These are phyloP conservation scores for Acridotheres tristis DNA, from an alignment of 2,797 vertebrate species.

Conservation along the genomic window DNA sequence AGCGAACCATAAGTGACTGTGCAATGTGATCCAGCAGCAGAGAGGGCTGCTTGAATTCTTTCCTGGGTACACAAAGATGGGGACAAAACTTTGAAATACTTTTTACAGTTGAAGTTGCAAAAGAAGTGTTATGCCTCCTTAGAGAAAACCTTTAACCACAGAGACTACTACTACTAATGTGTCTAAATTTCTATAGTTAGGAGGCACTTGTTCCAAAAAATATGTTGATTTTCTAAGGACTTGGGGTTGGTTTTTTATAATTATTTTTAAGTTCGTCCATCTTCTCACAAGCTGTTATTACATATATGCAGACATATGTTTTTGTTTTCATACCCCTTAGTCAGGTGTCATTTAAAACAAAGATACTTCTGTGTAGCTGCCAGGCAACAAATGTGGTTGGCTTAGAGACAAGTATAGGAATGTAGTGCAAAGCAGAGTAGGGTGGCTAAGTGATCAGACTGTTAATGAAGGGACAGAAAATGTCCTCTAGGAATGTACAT, in stretches of 20 bases:
- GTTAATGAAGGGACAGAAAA: not conserved
- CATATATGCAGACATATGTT: fast-evolving
- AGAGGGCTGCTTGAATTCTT: not conserved
- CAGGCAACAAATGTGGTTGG: not conserved
- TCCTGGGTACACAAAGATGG: not conserved
- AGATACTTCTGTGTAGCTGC: not conserved
- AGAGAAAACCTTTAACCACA: not conserved
- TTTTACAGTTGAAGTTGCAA: not conserved
- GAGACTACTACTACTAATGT: not conserved
- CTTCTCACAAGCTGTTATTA: not conserved
- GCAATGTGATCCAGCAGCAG: not conserved
- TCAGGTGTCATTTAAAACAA: not conserved
- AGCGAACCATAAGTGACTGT: not conserved
- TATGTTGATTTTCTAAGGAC: fast-evolving
- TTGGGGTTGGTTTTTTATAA: fast-evolving
- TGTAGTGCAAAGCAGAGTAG: not conserved
- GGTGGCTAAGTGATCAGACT: not conserved
- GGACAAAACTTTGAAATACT: not conserved
- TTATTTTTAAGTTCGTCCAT: not conserved
- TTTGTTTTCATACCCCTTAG: not conserved
- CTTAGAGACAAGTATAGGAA: not conserved
- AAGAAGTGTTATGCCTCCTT: not conserved
- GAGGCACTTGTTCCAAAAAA: not conserved
- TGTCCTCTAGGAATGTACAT: not conserved
- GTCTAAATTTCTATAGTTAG: not conserved